Base-by-base conservation (phyloP, 2,888 invertebrate species). In the Herminia tarsipennalis region DNA sequence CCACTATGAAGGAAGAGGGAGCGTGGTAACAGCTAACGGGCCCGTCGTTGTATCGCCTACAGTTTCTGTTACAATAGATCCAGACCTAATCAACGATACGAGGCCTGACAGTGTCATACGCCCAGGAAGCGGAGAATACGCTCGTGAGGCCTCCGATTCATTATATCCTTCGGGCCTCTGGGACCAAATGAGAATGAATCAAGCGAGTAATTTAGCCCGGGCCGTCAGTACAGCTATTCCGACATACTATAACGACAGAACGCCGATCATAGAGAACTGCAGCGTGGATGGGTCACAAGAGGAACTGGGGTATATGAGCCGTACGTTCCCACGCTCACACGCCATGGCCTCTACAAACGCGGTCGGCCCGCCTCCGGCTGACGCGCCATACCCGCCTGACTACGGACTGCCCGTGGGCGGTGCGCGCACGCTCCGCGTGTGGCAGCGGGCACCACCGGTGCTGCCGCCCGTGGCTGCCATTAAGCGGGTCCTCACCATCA, bases 391-490 rank as follows among this genome's bases (percentile, higher is more conserved):
- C 82, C 96, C 96, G 28, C 89, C 94, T 14, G 96, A 96, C 85
- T 96, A 96, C 81, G 96, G 96, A 40, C 89, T 96, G 76, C 96
- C 96, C 5, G 93, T 95, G 71, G 70, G 81, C 86, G 86, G 85
- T 73, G 92, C 96, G 56, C 97, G 96, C 84, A 96, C 96, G 70
- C 92, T 97, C 73, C 94, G 96, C 60, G 96, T 97, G 60, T 97
- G 97, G 96, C 96, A 96, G 82, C 95, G 96, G 61, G 96, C 96
- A 62, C 96, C 96, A 55, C 96, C 96, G 51, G 97, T 97, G 45
- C 88, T 96, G 76, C 97, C 96, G 18, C 97, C 96, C 13, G 96
- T 97, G 28, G 95, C 96, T 48, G 96, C 96, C 57, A 93, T 96
- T 60, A 97, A 97, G 84, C 94, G 97, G 57, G 97, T 95, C 49